These are phyloP conservation scores for Zaprionus ornatus DNA, from an alignment of 1,140 invertebrate genomes.

Conservation along the genomic window DNA sequence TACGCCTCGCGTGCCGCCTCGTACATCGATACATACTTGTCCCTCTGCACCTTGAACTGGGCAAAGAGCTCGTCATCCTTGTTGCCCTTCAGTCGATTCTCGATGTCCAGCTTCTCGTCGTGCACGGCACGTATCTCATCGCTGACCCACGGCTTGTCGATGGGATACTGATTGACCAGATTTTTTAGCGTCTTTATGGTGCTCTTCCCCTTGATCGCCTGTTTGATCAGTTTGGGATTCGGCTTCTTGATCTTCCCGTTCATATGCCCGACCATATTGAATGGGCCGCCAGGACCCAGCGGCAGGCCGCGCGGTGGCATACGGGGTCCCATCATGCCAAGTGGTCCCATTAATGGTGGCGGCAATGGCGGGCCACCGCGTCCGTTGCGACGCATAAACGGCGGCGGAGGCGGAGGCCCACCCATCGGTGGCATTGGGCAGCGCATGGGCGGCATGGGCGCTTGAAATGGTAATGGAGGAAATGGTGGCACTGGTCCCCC, in stretches of 20 bases:
- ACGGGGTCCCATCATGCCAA: conserved; percentile 56
- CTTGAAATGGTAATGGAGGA: conserved; percentile 55
- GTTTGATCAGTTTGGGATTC: conserved; percentile 70
- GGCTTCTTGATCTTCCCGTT: conserved; percentile 73
- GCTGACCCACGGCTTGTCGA: conserved; percentile 83
- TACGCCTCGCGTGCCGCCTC: conserved; percentile 70
- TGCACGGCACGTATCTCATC: conserved; percentile 74
- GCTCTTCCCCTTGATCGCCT: conserved; percentile 72
- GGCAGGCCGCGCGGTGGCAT: conserved; percentile 58
- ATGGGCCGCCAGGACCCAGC: conserved; percentile 38
- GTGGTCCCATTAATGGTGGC: conserved; percentile 59
- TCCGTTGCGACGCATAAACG: conserved; percentile 66
- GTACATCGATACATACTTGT: conserved; percentile 79
- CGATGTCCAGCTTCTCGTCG: conserved; percentile 75
- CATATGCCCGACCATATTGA: conserved; percentile 44
- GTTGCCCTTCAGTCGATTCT: conserved; percentile 81
- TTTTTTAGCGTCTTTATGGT: conserved; percentile 80
- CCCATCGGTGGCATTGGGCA: conserved; percentile 45
- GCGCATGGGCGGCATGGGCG: conserved; percentile 56
- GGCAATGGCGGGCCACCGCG: conserved; percentile 48
- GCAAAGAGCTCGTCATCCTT: conserved; percentile 82
- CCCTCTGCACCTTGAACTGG: conserved; percentile 80
- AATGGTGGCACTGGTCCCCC: conserved; percentile 53
- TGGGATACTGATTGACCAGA: conserved; percentile 81
- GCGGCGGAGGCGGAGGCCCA: conserved; percentile 51